Percentiles rank a stretch among this genome's conserved stretches.
These are phyloP conservation scores for Phortica okadai DNA, from an alignment of 2,888 invertebrate species.

Conservation along the genomic window DNA sequence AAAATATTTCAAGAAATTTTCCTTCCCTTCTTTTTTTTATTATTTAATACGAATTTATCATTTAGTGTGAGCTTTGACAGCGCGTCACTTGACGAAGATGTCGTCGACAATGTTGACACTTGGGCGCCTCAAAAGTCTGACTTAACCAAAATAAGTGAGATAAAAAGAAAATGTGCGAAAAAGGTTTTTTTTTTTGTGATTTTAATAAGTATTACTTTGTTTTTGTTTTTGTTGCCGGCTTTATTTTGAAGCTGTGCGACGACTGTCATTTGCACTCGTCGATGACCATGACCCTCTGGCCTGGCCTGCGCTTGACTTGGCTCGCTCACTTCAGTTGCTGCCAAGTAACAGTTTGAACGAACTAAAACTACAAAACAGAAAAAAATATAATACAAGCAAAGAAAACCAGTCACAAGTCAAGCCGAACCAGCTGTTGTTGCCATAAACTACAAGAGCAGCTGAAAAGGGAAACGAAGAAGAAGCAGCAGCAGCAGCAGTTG, in stretches of 20 bases:
- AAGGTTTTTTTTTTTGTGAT: not conserved
- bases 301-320: constrained; percentile 42
- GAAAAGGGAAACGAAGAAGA: not conserved
- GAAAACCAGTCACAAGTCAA: constrained; percentile 32
- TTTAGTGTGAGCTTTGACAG: too few relatives aligned
- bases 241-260: constrained; percentile 42
- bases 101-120: constrained; percentile 41
- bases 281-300: constrained; percentile 69
- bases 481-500: constrained; percentile 52
- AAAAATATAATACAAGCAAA: constrained; percentile 34
- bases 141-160: constrained; percentile 14
- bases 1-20: not conserved
- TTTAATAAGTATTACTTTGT: not conserved
- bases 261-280: constrained; percentile 63
- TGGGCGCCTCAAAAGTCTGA: constrained; percentile 31
- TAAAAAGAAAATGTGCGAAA: constrained; percentile 30
- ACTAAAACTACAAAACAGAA: constrained; percentile 30
- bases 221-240: constrained; percentile 42
- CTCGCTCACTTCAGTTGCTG: constrained; percentile 31
- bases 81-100: constrained; percentile 48
- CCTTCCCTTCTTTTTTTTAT: not conserved
- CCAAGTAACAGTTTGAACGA: constrained; percentile 35
- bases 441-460: constrained; percentile 51
- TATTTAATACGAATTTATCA: constrained; percentile 18
- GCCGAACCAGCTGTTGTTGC: constrained; percentile 58